A percentile compares a stretch with the other conserved stretches of the same genome.
Conservation (phyloP, 2,113 vertebrate species). For the Corythornis cristatus region DNA sequence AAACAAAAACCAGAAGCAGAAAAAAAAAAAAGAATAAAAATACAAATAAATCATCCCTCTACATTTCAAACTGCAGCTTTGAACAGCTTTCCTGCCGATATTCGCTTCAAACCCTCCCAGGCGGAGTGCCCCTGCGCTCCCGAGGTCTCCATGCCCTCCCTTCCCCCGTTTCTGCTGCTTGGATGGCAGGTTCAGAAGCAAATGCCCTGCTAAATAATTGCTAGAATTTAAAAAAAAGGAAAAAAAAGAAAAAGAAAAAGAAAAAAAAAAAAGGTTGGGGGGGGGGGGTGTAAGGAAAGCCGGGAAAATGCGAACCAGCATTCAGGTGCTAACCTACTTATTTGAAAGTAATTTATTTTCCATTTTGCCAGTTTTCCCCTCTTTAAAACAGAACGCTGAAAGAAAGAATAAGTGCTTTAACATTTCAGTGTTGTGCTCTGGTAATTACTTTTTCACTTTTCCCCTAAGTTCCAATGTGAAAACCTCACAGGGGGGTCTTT, state of each 20-base stretch:
- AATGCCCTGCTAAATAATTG: slow-evolving; percentile 9
- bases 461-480: slow-evolving; percentile 57
- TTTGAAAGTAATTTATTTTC: slow-evolving; percentile 65
- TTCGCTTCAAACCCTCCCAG: neutral
- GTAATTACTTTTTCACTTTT: slow-evolving; percentile 66
- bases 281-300: neutral
- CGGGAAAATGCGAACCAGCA: slow-evolving; percentile 1
- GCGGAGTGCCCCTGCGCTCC: neutral
- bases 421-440: slow-evolving; percentile 60
- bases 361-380: slow-evolving; percentile 40
- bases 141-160: neutral
- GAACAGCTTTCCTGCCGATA: neutral
- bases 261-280: no score
- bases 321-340: slow-evolving; percentile 58
- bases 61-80: neutral
- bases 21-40: neutral
- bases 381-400: slow-evolving; percentile 37
- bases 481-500: slow-evolving; percentile 62
- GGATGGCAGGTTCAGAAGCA: neutral
- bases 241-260: neutral
- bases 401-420: slow-evolving; percentile 64
- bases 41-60: neutral
- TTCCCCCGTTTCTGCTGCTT: slow-evolving; percentile 10
- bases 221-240: neutral
- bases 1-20: neutral